These are phyloP conservation scores for Andricus grossulariae DNA, from an alignment of 1,140 invertebrate species.

Conservation along the genomic window DNA sequence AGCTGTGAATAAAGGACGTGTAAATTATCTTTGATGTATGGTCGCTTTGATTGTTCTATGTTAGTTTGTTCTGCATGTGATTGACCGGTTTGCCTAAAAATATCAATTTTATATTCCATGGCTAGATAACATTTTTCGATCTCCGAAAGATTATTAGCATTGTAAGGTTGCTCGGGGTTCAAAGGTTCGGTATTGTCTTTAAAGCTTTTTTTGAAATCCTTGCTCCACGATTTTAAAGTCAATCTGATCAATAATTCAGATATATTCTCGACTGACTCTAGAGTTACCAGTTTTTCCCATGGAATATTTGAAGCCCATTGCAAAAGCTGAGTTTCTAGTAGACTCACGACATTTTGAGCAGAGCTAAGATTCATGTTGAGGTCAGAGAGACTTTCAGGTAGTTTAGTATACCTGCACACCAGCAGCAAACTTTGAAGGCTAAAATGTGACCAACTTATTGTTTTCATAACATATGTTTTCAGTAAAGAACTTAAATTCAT, in stretches of 20 bases:
- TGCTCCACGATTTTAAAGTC: constrained; percentile 61
- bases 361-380: constrained; percentile 41
- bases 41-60: not conserved
- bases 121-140: constrained; percentile 55
- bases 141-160: constrained; percentile 20
- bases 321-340: constrained; percentile 54
- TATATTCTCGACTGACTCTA: constrained; percentile 47
- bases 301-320: constrained; percentile 56
- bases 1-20: not conserved
- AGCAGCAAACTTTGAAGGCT: constrained; percentile 68
- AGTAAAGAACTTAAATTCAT: constrained; percentile 63
- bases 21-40: not conserved
- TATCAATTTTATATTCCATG: constrained; percentile 39
- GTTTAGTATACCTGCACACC: constrained; percentile 53
- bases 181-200: constrained; percentile 13
- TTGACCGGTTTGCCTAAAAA: not conserved
- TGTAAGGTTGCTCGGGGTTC: not conserved
- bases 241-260: constrained; percentile 59
- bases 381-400: constrained; percentile 49
- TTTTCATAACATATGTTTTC: constrained; percentile 67
- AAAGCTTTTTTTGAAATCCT: constrained; percentile 14
- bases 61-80: not conserved
- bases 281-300: constrained; percentile 40
- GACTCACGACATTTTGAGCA: constrained; percentile 34
- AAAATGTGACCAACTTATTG: constrained; percentile 63